phyloP scores from a whole-genome alignment of 2,113 vertebrate genomes.

The Triplophysa siluroides region DNA sequence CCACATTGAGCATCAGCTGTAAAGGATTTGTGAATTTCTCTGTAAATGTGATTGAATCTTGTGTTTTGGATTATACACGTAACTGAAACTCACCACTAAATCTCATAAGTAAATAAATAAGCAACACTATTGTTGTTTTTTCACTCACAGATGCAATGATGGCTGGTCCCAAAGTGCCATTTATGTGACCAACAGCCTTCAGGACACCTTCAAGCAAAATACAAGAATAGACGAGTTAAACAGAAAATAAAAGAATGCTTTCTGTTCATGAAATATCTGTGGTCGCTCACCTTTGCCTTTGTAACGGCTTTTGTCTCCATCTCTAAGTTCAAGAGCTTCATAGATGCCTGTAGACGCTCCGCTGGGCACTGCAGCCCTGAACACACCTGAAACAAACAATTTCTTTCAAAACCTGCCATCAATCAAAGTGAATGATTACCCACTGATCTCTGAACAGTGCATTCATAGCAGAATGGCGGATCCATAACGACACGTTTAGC shows the following conservation, averaged over 20 bases:
- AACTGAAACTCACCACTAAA: neutral
- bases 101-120: neutral
- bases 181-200: conserved; percentile 94
- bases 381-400: conserved; percentile 62
- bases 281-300: conserved; percentile 71
- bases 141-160: conserved; percentile 88
- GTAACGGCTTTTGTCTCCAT: conserved; percentile 75
- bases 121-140: neutral
- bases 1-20: neutral
- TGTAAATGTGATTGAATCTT: neutral
- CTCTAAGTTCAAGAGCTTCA: conserved; percentile 75
- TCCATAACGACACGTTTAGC: neutral
- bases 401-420: neutral
- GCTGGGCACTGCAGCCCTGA: conserved; percentile 76
- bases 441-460: neutral
- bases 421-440: neutral
- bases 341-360: conserved; percentile 77
- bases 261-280: neutral
- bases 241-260: neutral
- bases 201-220: conserved; percentile 65
- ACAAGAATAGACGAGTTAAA: neutral
- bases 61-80: neutral
- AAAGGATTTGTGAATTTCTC: neutral
- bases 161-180: conserved; percentile 85
- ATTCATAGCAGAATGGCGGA: neutral